A percentile compares a stretch with the other conserved stretches of the same genome.
Evolutionary conservation across 2,113 vertebrate species (phyloP).

Genomic region (Misgurnus mizolepis): DNA sequence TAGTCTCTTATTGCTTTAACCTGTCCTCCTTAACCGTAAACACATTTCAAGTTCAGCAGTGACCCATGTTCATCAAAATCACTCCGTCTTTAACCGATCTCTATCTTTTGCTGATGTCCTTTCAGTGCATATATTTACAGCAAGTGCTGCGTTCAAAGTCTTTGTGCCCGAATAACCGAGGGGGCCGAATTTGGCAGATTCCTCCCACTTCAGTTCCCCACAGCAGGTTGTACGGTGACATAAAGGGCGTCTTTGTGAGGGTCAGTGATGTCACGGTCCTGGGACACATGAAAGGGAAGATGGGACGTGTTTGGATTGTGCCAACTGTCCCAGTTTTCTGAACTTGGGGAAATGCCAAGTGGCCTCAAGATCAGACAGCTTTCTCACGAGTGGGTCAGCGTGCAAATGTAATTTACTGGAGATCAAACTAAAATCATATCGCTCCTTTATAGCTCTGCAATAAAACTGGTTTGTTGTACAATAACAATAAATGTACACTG

Average conservation of each 20-base stretch:
- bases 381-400: too few relatives aligned
- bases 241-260: slow-evolving; percentile 64
- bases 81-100: background rate
- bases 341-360: slow-evolving; percentile 40
- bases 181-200: slow-evolving; percentile 20
- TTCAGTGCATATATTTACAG: background rate
- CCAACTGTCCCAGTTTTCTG: slow-evolving; percentile 42
- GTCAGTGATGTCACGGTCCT: slow-evolving; percentile 60
- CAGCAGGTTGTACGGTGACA: slow-evolving; percentile 50
- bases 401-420: too few relatives aligned
- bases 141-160: background rate
- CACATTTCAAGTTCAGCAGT: too few relatives aligned
- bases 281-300: background rate
- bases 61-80: too few relatives aligned
- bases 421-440: too few relatives aligned
- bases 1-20: too few relatives aligned
- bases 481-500: too few relatives aligned
- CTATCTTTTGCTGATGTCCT: too few relatives aligned
- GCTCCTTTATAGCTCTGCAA: too few relatives aligned
- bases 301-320: slow-evolving; percentile 25
- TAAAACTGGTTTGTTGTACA: too few relatives aligned
- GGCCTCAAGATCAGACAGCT: background rate
- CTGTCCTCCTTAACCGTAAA: too few relatives aligned
- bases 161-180: background rate
- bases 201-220: slow-evolving; percentile 36